Evolutionary conservation across 2,888 invertebrate species (phyloP).

Genomic region (Cerastoderma edule): DNA sequence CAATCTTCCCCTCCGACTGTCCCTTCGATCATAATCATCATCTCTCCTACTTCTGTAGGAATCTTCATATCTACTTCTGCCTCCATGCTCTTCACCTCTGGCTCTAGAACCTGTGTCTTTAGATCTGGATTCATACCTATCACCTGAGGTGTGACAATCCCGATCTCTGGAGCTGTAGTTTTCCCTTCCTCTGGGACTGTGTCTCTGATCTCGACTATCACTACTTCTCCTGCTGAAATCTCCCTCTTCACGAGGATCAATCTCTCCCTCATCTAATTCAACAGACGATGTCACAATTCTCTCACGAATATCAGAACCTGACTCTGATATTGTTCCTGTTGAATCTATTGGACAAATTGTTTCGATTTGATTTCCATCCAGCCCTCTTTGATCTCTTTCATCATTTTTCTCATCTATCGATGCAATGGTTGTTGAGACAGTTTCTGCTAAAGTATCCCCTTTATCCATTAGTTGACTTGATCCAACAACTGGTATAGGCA

Average conservation of each 20-base stretch:
- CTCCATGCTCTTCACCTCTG: slow-evolving; percentile 1
- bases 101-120: slow-evolving; percentile 37
- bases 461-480: neutral
- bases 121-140: slow-evolving; percentile 15
- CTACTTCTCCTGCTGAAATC: neutral
- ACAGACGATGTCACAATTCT: slow-evolving; percentile 7
- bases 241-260: neutral
- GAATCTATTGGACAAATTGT: no score
- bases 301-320: neutral
- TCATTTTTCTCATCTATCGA: slow-evolving; percentile 1
- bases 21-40: slow-evolving; percentile 22
- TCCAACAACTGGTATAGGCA: slow-evolving; percentile 23
- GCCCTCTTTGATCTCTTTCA: slow-evolving; percentile 15
- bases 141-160: neutral
- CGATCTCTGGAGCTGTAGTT: slow-evolving; percentile 8
- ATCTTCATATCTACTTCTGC: slow-evolving; percentile 18
- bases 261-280: slow-evolving; percentile 5
- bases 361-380: slow-evolving; percentile 14
- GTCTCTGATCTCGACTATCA: slow-evolving; percentile 6
- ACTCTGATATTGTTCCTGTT: neutral
- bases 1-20: slow-evolving; percentile 21
- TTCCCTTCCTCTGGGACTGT: slow-evolving; percentile 25
- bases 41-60: slow-evolving; percentile 29
- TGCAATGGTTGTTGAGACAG: neutral
- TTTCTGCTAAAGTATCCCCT: neutral